phyloP scores from a whole-genome alignment of 2,888 invertebrate genomes.

The Ornithoptera alexandrae region DNA sequence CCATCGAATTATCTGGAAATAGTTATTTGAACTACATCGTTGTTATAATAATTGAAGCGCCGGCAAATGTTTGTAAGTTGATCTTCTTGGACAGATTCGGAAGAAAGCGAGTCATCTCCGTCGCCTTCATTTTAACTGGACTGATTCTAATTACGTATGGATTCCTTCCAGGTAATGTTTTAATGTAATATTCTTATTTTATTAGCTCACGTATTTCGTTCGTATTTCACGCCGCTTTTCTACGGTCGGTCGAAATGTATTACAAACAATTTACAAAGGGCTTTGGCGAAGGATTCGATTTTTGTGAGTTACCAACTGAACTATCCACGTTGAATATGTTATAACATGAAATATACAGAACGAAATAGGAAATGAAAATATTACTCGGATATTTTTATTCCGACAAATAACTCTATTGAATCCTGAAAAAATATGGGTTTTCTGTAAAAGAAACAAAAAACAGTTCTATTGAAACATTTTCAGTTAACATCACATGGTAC shows the following conservation, averaged over 20 bases:
- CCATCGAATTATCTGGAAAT: conserved; percentile 87
- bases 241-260: conserved; percentile 19
- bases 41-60: conserved; percentile 84
- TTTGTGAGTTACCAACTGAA: conserved; percentile 11
- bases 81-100: conserved; percentile 83
- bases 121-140: conserved; percentile 83
- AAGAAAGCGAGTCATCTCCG: conserved; percentile 82
- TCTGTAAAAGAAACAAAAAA: too few relatives aligned
- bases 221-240: conserved; percentile 13
- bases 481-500: too few relatives aligned
- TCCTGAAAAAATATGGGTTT: too few relatives aligned
- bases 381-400: background rate
- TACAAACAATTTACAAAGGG: conserved; percentile 21
- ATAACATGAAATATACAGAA: background rate
- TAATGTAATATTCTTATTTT: background rate
- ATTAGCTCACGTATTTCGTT: conserved; percentile 6
- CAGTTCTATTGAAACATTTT: too few relatives aligned
- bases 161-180: conserved; percentile 77
- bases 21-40: conserved; percentile 88
- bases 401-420: too few relatives aligned
- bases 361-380: background rate
- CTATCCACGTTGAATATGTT: conserved; percentile 8
- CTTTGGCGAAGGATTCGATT: conserved; percentile 7
- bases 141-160: conserved; percentile 81
- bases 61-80: conserved; percentile 84